A percentile compares a stretch with the other conserved stretches of the same genome.
Conservation (phyloP, 2,113 vertebrate genomes). For the Platycercus adscitus region DNA sequence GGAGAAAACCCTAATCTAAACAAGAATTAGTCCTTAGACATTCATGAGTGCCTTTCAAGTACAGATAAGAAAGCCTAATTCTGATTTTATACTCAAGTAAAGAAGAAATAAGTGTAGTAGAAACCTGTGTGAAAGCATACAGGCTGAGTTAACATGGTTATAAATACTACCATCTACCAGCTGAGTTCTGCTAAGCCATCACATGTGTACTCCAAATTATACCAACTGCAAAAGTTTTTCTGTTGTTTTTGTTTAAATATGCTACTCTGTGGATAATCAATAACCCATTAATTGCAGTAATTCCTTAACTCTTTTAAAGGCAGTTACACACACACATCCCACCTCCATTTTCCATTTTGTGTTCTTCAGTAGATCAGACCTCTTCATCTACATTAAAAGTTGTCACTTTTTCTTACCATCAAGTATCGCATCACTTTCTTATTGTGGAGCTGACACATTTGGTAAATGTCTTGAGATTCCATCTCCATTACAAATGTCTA, state of each 20-base stretch:
- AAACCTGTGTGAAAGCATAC: neutral
- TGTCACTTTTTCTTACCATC: neutral
- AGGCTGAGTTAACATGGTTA: neutral
- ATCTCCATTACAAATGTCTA: neutral
- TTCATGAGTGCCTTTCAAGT: constrained; percentile 25
- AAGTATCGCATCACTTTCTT: neutral
- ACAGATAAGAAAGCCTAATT: constrained; percentile 29
- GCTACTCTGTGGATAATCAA: neutral
- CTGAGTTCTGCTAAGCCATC: neutral
- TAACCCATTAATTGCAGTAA: neutral
- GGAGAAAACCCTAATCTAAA: constrained; percentile 10
- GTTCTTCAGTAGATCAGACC: neutral
- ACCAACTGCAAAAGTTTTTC: neutral
- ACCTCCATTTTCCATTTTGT: neutral
- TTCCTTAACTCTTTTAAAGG: neutral
- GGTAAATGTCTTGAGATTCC: neutral
- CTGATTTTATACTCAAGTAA: constrained; percentile 15
- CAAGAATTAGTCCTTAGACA: constrained; percentile 8
- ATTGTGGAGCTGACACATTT: neutral
- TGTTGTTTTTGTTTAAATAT: neutral
- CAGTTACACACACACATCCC: neutral
- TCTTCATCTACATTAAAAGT: neutral
- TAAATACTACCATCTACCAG: neutral
- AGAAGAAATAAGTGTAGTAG: constrained; percentile 2
- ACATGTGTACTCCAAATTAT: neutral